These are phyloP conservation scores for Caenorhabditis wallacei DNA, from an alignment of 2,888 invertebrate genomes.

Conservation along the genomic window DNA sequence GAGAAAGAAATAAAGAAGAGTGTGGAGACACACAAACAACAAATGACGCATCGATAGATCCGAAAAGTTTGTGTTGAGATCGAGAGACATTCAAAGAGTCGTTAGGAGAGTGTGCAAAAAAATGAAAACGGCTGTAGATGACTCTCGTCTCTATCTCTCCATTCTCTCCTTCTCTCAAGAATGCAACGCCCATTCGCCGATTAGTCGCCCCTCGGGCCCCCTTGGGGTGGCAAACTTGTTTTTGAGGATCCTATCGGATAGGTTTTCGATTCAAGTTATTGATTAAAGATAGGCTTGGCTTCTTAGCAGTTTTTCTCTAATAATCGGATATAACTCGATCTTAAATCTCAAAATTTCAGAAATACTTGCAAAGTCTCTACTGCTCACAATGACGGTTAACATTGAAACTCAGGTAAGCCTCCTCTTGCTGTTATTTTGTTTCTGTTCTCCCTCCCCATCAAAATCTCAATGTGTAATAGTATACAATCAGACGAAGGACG, in stretches of 20 bases:
- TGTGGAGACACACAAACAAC: slow-evolving; percentile 42
- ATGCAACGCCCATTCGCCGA: slow-evolving; percentile 46
- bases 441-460: not conserved
- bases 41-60: slow-evolving; percentile 40
- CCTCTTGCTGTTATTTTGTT: not conserved
- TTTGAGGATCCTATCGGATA: slow-evolving; percentile 11
- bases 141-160: slow-evolving; percentile 56
- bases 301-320: too few relatives aligned
- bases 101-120: slow-evolving; percentile 42
- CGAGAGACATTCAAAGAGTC: slow-evolving; percentile 9
- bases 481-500: slow-evolving; percentile 35
- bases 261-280: not conserved
- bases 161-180: not conserved
- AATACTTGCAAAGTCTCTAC: slow-evolving; percentile 46
- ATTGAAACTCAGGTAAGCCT: slow-evolving; percentile 34
- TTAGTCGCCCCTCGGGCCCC: slow-evolving; percentile 39
- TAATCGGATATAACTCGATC: too few relatives aligned
- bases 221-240: not conserved
- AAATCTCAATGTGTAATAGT: slow-evolving; percentile 50
- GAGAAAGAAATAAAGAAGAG: slow-evolving; percentile 4
- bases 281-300: not conserved
- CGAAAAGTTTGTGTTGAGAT: not conserved
- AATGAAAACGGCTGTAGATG: slow-evolving; percentile 31
- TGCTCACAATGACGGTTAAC: slow-evolving; percentile 35
- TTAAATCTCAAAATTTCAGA: slow-evolving; percentile 18